A percentile compares a stretch with the other conserved stretches of the same genome.
phyloP scores from a whole-genome alignment of 2,113 vertebrate genomes.

The Antigone vipio region DNA sequence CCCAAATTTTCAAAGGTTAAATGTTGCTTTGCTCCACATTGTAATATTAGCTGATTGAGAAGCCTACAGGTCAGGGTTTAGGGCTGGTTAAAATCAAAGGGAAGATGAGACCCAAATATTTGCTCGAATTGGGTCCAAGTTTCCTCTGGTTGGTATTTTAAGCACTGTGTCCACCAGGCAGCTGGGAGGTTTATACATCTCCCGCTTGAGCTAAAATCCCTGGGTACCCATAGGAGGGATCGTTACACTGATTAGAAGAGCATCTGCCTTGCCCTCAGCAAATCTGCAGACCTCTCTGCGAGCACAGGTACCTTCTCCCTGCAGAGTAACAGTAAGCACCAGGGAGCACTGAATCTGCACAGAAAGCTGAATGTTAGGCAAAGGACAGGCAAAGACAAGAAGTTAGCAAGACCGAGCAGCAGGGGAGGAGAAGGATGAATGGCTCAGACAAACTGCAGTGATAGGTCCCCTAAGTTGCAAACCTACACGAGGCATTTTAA shows the following conservation, averaged over 20 bases:
- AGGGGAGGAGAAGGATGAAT: neutral
- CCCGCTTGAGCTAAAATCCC: neutral
- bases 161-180: neutral
- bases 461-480: neutral
- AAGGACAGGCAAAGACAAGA: neutral
- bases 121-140: neutral
- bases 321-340: neutral
- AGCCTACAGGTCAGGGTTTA: slow-evolving; percentile 43
- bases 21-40: slow-evolving; percentile 15
- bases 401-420: neutral
- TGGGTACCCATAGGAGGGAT: neutral
- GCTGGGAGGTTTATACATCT: neutral
- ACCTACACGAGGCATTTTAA: neutral
- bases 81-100: slow-evolving; percentile 12
- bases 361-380: neutral
- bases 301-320: neutral
- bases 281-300: neutral
- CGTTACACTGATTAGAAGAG: neutral
- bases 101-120: slow-evolving; percentile 1
- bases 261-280: neutral
- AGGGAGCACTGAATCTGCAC: neutral
- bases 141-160: neutral
- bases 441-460: neutral
- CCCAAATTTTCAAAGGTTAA: slow-evolving; percentile 56
- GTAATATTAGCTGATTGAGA: slow-evolving; percentile 37